Base-by-base conservation (phyloP, 2,113 vertebrate species). In the Nesoenas mayeri region DNA sequence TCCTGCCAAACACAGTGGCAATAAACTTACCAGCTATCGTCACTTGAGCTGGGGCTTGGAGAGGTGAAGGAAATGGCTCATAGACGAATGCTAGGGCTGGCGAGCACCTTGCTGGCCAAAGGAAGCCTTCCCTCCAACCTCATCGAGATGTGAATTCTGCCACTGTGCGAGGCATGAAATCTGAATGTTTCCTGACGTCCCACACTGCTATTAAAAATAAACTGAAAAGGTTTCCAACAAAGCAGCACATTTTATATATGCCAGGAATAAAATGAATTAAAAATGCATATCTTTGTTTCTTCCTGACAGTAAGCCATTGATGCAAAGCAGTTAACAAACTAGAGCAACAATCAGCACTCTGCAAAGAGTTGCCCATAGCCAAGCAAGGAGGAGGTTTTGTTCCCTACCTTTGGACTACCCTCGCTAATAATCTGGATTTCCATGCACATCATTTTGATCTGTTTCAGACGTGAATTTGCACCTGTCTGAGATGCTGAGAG, bases 241-340 rank as follows among this genome's bases (percentile, higher is more conserved):
- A 96, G 82, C 60, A 72, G 82, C 79, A 54, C 77, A 89, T 94
- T 96, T 95, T 96, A 36, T 22, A 86, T 50, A 92, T 3, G 69
- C 92, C 96, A 96, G 77, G 75, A 64, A 81, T 83, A 90, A 96
- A 93, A 93, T 94, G 88, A 96, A 96, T 97, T 91, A 56, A 96
- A 96, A 96, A 96, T 90, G 85, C 53, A 2, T 86, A 93, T 80
- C 82, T 93, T 96, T 96, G 88, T 97, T 95, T 90, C 88, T 86
- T 96, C 53, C 60, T 84, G 95, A 95, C 85, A 93, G 93, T 88
- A 61, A 90, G 85, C 85, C 53, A 86, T 90, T 96, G 88, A 95
- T 84, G 51, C 51, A 90, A 66, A 91, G 79, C 81, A 72, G 56
- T 0, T 11, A 79, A 80, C 60, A 75, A 85, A 71, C 3, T 4